Evolutionary conservation across 2,113 vertebrate genomes (phyloP).

Genomic region (Arvicanthis niloticus): DNA sequence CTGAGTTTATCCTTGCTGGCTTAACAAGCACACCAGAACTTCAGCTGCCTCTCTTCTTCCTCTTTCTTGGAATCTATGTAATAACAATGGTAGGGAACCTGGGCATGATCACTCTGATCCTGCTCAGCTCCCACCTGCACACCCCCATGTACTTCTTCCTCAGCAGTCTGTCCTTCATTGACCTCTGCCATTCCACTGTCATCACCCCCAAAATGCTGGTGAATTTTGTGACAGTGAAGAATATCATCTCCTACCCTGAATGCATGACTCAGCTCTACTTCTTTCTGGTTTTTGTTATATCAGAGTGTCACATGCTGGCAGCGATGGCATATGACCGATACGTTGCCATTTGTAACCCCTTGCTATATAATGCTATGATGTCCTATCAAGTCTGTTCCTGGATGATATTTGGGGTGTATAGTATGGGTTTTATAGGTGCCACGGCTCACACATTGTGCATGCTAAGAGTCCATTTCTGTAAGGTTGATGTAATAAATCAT

Average conservation of each 20-base stretch:
- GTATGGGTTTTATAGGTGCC: neutral
- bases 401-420: neutral
- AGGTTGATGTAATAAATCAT: neutral
- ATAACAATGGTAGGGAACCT: neutral
- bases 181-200: neutral
- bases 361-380: neutral
- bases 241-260: neutral
- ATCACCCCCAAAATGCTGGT: constrained; percentile 8
- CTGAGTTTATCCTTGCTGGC: constrained; percentile 17
- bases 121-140: neutral
- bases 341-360: constrained; percentile 6
- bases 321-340: constrained; percentile 6
- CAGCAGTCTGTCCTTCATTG: constrained; percentile 11
- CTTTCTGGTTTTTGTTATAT: neutral
- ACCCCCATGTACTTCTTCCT: constrained; percentile 11
- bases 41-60: constrained; percentile 30
- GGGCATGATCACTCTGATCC: neutral
- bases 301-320: neutral
- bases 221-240: neutral
- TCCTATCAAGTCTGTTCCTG: neutral
- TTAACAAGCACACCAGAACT: neutral
- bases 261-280: neutral
- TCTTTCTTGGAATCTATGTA: constrained; percentile 34
- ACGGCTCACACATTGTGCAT: constrained; percentile 1
- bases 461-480: neutral